phyloP scores from a whole-genome alignment of 37 sponge, comb jelly and placozoan genomes.

The Dysidea cf. avara region DNA sequence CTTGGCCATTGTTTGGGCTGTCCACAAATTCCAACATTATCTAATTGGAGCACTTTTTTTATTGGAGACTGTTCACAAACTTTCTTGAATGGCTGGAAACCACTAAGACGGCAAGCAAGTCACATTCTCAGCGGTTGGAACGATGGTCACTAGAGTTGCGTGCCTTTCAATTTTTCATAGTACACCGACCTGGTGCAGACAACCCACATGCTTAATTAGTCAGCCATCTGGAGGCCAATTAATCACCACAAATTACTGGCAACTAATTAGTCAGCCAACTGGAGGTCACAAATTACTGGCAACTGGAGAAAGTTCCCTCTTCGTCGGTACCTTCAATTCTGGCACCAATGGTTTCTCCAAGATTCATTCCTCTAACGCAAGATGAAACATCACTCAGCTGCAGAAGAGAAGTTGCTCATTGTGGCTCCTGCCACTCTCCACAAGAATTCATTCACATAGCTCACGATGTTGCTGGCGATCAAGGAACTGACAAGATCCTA shows the following conservation, averaged over 20 bases:
- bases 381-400: not conserved
- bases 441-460: not conserved
- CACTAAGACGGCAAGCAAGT: not conserved
- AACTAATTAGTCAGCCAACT: not conserved
- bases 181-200: not conserved
- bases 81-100: not conserved
- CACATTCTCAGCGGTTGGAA: constrained; percentile 3
- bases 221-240: not conserved
- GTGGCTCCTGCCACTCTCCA: not conserved
- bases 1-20: constrained; percentile 4
- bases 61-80: not conserved
- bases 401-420: constrained; percentile 2
- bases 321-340: not conserved
- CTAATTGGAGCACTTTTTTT: constrained; percentile 1
- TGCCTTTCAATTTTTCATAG: not conserved
- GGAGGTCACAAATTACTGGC: not conserved
- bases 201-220: not conserved
- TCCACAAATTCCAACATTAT: not conserved
- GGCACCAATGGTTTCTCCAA: not conserved
- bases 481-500: constrained; percentile 1
- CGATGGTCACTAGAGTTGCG: not conserved
- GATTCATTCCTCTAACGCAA: not conserved
- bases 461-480: not conserved
- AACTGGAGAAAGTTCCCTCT: not conserved
- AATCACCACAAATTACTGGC: not conserved